A percentile compares a stretch with the other conserved stretches of the same genome.
phyloP scores from a whole-genome alignment of 30 jellyfish, hydroid and myxozoan species.

The Haliclystus octoradiatus region DNA sequence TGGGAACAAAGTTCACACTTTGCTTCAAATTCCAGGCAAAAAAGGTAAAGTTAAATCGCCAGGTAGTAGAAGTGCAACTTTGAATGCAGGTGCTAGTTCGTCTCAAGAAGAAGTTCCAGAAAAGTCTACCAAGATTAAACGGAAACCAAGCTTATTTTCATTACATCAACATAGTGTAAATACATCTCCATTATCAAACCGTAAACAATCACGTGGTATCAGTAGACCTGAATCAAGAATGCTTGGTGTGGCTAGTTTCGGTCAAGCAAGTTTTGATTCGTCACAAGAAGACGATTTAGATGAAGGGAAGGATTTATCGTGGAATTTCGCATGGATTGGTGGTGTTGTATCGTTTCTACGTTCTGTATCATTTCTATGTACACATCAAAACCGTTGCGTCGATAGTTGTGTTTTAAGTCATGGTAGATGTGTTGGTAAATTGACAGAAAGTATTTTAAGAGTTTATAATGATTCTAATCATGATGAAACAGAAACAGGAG shows the following conservation, averaged over 20 bases:
- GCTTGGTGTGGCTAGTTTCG: not conserved
- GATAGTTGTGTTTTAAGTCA: not conserved
- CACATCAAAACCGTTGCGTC: not conserved
- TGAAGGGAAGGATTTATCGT: constrained; percentile 58
- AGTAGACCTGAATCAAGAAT: not conserved
- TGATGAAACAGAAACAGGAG: not conserved
- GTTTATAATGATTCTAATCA: not conserved
- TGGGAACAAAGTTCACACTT: not conserved
- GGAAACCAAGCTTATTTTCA: not conserved
- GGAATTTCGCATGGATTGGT: constrained; percentile 42
- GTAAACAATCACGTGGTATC: not conserved
- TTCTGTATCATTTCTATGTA: not conserved
- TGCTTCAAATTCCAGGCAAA: not conserved
- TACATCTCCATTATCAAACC: not conserved
- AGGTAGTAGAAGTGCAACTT: not conserved
- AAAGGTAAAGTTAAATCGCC: not conserved
- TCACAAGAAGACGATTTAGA: constrained; percentile 32
- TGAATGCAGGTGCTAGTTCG: not conserved
- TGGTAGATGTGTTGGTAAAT: not conserved
- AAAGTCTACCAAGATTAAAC: not conserved
- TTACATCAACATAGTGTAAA: not conserved
- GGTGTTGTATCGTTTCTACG: not conserved
- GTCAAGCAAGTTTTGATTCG: not conserved
- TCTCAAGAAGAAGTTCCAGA: not conserved
- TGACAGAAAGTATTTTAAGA: not conserved